Evolutionary conservation across 1,140 invertebrate species (phyloP).

Genomic region (Antheraea mylitta): DNA sequence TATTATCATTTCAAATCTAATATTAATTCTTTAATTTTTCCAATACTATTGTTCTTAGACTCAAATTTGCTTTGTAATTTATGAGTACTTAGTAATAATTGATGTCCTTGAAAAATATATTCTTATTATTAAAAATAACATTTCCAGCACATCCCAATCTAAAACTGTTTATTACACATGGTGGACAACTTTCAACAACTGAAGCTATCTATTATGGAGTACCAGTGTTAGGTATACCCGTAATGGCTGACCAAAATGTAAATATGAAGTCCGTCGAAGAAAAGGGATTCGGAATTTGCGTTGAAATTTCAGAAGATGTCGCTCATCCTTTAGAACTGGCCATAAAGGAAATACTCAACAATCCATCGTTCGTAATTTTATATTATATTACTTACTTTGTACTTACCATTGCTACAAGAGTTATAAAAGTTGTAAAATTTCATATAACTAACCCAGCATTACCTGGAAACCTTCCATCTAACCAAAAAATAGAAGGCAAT

Average conservation of each 20-base stretch:
- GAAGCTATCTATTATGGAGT: conserved; percentile 84
- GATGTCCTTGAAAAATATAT: background rate
- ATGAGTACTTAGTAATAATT: no score
- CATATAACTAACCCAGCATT: no score
- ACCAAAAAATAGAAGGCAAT: no score
- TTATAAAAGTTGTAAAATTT: no score
- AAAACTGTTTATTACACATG: conserved; percentile 84
- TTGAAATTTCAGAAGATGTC: conserved; percentile 44
- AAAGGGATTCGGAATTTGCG: conserved; percentile 62
- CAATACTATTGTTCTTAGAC: no score
- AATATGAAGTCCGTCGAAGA: conserved; percentile 72
- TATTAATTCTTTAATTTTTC: no score
- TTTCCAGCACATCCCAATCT: conserved; percentile 83
- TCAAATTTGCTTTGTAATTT: no score
- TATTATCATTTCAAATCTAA: no score
- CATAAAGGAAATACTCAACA: conserved; percentile 34
- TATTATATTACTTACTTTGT: no score
- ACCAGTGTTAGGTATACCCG: conserved; percentile 84
- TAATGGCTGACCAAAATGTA: conserved; percentile 81
- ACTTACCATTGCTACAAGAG: no score
- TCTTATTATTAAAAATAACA: no score
- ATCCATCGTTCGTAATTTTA: conserved; percentile 8
- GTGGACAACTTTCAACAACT: conserved; percentile 82
- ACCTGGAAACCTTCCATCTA: no score
- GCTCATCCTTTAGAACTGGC: conserved; percentile 32